A percentile compares a stretch with the other conserved stretches of the same genome.
Conservation (phyloP, 1,140 invertebrate species). For the Pseudomyrmex concolor region DNA sequence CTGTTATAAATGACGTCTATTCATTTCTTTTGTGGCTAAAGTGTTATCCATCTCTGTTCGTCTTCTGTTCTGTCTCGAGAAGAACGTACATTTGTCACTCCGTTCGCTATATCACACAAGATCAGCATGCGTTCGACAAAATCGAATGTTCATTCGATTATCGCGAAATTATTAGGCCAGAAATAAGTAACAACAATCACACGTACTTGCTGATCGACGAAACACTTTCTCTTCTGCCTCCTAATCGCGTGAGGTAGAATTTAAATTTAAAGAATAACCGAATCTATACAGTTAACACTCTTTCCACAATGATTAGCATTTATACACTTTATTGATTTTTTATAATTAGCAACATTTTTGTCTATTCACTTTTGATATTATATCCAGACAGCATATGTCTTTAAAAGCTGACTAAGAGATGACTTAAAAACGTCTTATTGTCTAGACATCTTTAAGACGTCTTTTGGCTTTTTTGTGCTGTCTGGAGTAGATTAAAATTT, state of each 20-base stretch:
- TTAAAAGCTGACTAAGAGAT: too few species aligned
- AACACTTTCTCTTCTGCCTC: conserved; percentile 8
- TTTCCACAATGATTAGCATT: too few species aligned
- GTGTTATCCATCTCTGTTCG: background rate
- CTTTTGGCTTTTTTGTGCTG: too few species aligned
- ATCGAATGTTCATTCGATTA: background rate
- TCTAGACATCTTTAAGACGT: too few species aligned
- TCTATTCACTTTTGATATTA: too few species aligned
- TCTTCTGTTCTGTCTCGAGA: background rate
- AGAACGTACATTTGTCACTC: background rate
- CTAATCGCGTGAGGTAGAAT: conserved; percentile 14
- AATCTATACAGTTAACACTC: too few species aligned
- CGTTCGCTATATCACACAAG: background rate
- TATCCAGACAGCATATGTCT: too few species aligned
- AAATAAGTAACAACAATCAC: conserved; percentile 29
- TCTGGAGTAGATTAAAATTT: too few species aligned
- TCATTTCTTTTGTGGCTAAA: conserved; percentile 13
- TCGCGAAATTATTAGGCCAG: conserved; percentile 29
- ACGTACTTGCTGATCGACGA: conserved; percentile 34
- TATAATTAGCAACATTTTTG: too few species aligned
- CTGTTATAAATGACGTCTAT: background rate
- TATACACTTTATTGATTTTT: too few species aligned
- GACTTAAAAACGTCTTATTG: too few species aligned
- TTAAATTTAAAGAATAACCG: background rate
- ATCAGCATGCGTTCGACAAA: background rate